Conservation (phyloP, 2,113 vertebrate species). For the Entosphenus tridentatus region DNA sequence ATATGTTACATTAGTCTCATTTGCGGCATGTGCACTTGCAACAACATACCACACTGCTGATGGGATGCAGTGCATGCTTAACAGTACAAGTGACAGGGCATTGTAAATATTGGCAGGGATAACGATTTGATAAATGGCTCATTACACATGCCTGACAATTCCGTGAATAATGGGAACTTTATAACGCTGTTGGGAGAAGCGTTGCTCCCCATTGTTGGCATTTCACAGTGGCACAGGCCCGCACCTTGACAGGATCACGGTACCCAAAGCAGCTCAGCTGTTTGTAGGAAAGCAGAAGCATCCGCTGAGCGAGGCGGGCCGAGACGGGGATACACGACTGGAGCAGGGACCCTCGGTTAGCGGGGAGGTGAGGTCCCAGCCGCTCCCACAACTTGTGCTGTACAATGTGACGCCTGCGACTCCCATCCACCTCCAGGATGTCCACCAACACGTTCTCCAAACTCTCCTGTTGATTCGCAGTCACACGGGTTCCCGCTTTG, state of each 20-base stretch:
- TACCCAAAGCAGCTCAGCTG: slow-evolving; percentile 46
- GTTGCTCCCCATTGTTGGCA: too few species aligned
- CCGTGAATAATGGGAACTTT: too few species aligned
- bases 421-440: slow-evolving; percentile 22
- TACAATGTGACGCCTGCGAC: slow-evolving; percentile 26
- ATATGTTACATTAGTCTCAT: too few species aligned
- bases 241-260: slow-evolving; percentile 65
- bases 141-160: too few species aligned
- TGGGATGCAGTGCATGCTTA: too few species aligned
- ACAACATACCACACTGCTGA: too few species aligned
- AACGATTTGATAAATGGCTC: too few species aligned
- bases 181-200: too few species aligned
- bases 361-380: slow-evolving; percentile 28
- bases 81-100: too few species aligned
- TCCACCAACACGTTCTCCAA: slow-evolving; percentile 36
- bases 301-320: slow-evolving; percentile 29
- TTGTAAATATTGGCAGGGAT: too few species aligned
- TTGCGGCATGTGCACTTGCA: too few species aligned
- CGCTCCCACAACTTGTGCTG: slow-evolving; percentile 25
- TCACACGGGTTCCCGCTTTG: too few species aligned
- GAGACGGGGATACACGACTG: slow-evolving; percentile 46
- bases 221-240: not conserved
- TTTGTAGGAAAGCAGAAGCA: slow-evolving; percentile 45
- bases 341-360: slow-evolving; percentile 55
- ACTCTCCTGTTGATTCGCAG: slow-evolving; percentile 29